Evolutionary conservation across 1,140 invertebrate species (phyloP).

Genomic region (Lycorma delicatula): DNA sequence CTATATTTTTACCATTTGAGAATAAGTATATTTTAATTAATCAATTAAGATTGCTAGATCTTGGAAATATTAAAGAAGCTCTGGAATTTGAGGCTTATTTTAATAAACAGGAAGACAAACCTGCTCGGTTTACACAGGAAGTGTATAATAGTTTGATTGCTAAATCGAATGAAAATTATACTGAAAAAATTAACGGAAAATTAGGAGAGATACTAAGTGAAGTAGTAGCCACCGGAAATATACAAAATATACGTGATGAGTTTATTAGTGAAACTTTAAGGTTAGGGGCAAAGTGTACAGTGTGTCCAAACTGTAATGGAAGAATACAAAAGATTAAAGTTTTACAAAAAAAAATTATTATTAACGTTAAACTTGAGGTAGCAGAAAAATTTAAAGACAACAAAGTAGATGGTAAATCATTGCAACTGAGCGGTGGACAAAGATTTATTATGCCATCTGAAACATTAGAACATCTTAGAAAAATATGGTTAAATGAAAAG

Average conservation of each 20-base stretch:
- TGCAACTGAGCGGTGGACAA: constrained; percentile 33
- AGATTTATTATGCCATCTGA: constrained; percentile 45
- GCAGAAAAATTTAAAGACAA: constrained; percentile 23
- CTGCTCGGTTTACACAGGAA: neutral
- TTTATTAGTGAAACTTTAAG: constrained; percentile 51
- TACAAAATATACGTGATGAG: constrained; percentile 32
- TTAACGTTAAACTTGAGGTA: constrained; percentile 22
- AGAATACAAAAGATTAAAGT: constrained; percentile 41
- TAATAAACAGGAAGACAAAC: neutral
- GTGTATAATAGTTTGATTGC: constrained; percentile 8
- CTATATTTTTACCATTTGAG: constrained; percentile 53
- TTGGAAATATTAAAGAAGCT: constrained; percentile 63
- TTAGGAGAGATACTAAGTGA: constrained; percentile 40
- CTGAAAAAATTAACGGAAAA: constrained; percentile 22
- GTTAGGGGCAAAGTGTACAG: constrained; percentile 43
- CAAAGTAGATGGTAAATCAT: neutral
- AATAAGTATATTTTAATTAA: constrained; percentile 55
- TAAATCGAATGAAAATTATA: constrained; percentile 28
- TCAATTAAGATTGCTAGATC: constrained; percentile 66
- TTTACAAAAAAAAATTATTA: constrained; percentile 33
- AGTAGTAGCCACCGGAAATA: constrained; percentile 37
- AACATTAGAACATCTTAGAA: constrained; percentile 57
- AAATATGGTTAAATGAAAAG: constrained; percentile 69
- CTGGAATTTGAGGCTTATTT: constrained; percentile 47
- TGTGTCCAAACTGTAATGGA: constrained; percentile 53